Evolutionary conservation across 1,140 invertebrate genomes (phyloP).

Genomic region (Galleria mellonella): DNA sequence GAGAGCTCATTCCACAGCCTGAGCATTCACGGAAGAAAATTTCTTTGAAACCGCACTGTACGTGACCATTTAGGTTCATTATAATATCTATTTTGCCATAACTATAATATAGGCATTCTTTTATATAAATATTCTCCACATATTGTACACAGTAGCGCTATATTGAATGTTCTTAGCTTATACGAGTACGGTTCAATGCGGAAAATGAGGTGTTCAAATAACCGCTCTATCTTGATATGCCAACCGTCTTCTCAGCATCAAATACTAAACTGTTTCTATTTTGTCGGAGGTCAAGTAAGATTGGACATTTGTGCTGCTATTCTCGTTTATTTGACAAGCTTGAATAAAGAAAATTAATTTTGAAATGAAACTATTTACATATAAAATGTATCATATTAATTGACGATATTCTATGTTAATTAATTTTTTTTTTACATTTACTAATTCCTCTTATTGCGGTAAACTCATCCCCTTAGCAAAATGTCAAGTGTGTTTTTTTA

Average conservation of each 20-base stretch:
- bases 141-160: constrained; percentile 5
- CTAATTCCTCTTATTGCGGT: too few species aligned
- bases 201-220: constrained; percentile 8
- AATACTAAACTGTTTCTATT: neutral
- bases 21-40: too few species aligned
- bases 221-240: neutral
- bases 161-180: constrained; percentile 11
- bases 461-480: too few species aligned
- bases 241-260: neutral
- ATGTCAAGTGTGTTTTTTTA: too few species aligned
- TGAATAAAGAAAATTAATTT: constrained; percentile 9
- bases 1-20: too few species aligned
- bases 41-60: too few species aligned
- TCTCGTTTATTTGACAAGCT: constrained; percentile 3
- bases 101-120: too few species aligned
- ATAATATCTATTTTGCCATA: too few species aligned
- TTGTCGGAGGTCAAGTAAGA: constrained; percentile 1
- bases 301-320: constrained; percentile 3
- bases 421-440: too few species aligned
- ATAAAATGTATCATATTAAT: too few species aligned
- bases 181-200: constrained; percentile 5
- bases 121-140: neutral
- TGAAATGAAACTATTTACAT: constrained; percentile 1
- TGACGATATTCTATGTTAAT: too few species aligned
- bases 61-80: too few species aligned